Conservation (phyloP, 2,888 invertebrate genomes). For the Malacosoma neustria region DNA sequence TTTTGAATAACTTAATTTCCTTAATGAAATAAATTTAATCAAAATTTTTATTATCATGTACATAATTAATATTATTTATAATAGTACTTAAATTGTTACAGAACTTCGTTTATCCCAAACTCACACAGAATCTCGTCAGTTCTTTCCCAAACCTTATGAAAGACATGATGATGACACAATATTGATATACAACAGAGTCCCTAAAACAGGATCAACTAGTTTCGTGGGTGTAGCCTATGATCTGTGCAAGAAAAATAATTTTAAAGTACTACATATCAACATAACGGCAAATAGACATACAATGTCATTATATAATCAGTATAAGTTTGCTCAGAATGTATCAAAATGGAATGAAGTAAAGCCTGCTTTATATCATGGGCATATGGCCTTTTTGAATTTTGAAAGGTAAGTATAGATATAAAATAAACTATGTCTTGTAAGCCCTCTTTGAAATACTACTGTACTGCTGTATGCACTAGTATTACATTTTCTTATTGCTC, state of each 20-base stretch:
- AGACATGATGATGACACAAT: constrained; percentile 80
- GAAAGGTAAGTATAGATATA: constrained; percentile 83
- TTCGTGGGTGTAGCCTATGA: constrained; percentile 95
- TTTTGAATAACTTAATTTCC: no score
- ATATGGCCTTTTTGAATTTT: constrained; percentile 97
- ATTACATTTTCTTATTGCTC: no score
- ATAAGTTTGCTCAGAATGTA: constrained; percentile 91
- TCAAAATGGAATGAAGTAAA: constrained; percentile 91
- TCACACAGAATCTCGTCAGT: constrained; percentile 50
- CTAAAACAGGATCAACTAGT: constrained; percentile 97
- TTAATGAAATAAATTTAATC: no score
- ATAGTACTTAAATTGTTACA: no score
- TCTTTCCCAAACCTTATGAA: constrained; percentile 39
- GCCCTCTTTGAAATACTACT: no score
- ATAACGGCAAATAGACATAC: constrained; percentile 96
- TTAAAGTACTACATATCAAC: constrained; percentile 90
- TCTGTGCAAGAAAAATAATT: constrained; percentile 82
- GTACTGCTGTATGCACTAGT: no score
- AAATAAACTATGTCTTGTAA: neutral
- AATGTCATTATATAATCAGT: constrained; percentile 94
- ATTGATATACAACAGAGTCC: constrained; percentile 96
- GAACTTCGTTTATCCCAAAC: constrained; percentile 48
- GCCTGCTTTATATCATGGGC: constrained; percentile 98
- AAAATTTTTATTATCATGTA: no score
- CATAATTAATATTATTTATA: no score